These are phyloP conservation scores for Rhabdomys dilectus DNA, from an alignment of 2,113 vertebrate genomes.

Conservation along the genomic window DNA sequence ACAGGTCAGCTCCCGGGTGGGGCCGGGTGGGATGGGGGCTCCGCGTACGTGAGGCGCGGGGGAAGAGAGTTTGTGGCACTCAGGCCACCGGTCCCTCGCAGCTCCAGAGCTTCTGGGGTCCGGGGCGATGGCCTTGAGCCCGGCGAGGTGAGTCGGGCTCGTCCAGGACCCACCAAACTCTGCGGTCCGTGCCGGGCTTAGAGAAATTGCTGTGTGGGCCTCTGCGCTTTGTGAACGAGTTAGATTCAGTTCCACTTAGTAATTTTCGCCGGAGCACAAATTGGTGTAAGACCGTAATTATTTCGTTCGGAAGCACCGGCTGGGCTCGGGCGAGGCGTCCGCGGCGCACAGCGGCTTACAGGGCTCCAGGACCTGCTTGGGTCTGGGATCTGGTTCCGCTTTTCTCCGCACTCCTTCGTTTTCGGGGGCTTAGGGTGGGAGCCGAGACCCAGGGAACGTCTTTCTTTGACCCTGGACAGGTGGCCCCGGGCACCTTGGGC, in stretches of 20 bases:
- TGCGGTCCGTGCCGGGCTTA: slow-evolving; percentile 67
- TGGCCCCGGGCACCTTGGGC: background rate
- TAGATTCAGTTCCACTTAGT: slow-evolving; percentile 27
- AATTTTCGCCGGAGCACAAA: slow-evolving; percentile 75
- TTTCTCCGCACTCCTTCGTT: background rate
- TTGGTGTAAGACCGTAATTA: slow-evolving; percentile 77
- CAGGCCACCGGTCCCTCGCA: background rate
- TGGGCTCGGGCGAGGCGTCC: background rate
- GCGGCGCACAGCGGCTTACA: background rate
- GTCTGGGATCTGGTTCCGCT: background rate
- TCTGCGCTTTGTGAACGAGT: slow-evolving; percentile 55
- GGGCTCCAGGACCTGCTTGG: background rate
- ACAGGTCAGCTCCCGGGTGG: slow-evolving; percentile 91
- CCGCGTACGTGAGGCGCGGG: background rate
- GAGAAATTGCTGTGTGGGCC: slow-evolving; percentile 61
- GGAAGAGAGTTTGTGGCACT: background rate
- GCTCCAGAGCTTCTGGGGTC: background rate
- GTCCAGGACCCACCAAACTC: background rate
- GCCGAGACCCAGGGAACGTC: background rate
- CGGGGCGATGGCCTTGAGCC: background rate
- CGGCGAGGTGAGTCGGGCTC: background rate
- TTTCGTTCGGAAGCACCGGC: slow-evolving; percentile 60
- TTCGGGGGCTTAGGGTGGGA: background rate
- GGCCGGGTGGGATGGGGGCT: slow-evolving; percentile 59
- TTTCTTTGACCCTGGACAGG: background rate